These are phyloP conservation scores for Lanistes nyassanus DNA, from an alignment of 1,140 invertebrate species.

Conservation along the genomic window DNA sequence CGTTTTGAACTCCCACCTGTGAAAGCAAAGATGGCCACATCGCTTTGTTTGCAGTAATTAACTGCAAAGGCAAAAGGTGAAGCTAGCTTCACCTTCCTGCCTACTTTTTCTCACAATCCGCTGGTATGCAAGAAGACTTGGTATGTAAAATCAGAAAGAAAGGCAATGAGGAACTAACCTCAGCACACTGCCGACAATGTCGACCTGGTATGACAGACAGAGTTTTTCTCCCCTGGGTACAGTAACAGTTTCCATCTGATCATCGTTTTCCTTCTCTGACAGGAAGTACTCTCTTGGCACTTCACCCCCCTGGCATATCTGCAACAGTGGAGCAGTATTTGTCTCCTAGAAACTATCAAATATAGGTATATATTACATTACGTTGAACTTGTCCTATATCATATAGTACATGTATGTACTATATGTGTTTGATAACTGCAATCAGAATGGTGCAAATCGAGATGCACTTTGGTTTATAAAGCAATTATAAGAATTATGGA, in stretches of 20 bases:
- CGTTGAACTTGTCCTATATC: too few relatives aligned
- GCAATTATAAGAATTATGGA: neutral
- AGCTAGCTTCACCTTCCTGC: neutral
- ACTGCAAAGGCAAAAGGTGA: too few relatives aligned
- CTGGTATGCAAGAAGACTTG: constrained; percentile 2
- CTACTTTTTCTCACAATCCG: neutral
- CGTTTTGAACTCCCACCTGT: constrained; percentile 88
- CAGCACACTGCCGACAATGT: constrained; percentile 51
- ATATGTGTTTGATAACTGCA: neutral
- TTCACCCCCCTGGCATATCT: constrained; percentile 82
- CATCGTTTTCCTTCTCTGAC: constrained; percentile 39
- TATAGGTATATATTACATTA: neutral
- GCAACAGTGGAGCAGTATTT: neutral
- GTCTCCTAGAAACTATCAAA: neutral
- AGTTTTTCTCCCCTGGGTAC: constrained; percentile 56
- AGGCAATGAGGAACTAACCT: constrained; percentile 41
- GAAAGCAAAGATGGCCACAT: constrained; percentile 24
- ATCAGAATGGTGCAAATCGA: neutral
- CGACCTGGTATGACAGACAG: constrained; percentile 45
- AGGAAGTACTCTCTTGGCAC: constrained; percentile 81
- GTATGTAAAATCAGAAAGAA: neutral
- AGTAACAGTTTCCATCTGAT: constrained; percentile 49
- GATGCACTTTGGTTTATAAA: too few relatives aligned
- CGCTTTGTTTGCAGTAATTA: neutral
- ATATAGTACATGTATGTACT: neutral